Evolutionary conservation across 2,797 vertebrate genomes (phyloP).

Genomic region (Malurus leucopterus): DNA sequence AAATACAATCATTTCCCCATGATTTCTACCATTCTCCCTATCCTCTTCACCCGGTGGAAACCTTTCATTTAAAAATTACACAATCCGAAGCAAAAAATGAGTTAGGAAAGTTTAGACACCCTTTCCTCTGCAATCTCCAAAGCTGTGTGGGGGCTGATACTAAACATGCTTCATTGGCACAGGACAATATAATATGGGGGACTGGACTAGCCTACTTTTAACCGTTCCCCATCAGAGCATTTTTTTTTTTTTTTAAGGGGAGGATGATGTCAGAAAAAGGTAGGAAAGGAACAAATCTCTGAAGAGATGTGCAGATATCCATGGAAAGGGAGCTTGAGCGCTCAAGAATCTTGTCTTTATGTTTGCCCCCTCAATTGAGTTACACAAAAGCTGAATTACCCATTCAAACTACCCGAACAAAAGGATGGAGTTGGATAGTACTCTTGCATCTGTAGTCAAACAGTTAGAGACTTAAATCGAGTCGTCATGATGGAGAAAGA

Average conservation of each 20-base stretch:
- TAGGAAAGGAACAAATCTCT: conserved; percentile 80
- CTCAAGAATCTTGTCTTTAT: conserved; percentile 99
- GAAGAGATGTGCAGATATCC: conserved; percentile 94
- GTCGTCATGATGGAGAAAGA: conserved; percentile 99
- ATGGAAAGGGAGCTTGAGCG: conserved; percentile 97
- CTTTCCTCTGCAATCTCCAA: conserved; percentile 53
- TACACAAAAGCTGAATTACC: conserved; percentile 99
- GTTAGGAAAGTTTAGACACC: conserved; percentile 59
- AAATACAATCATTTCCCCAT: conserved; percentile 86
- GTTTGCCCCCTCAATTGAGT: conserved; percentile 99
- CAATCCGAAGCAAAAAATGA: conserved; percentile 50
- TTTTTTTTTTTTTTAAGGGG: conserved; percentile 34
- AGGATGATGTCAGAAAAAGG: conserved; percentile 85
- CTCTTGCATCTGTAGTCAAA: conserved; percentile 99
- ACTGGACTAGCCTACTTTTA: conserved; percentile 72
- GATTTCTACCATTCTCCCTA: conserved; percentile 70
- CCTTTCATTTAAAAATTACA: conserved; percentile 13
- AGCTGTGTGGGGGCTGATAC: conserved; percentile 64
- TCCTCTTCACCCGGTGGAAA: conserved; percentile 25
- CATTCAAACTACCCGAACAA: conserved; percentile 97
- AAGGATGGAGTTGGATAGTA: conserved; percentile 97
- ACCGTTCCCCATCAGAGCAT: conserved; percentile 69
- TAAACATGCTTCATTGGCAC: conserved; percentile 72
- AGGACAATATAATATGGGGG: conserved; percentile 72
- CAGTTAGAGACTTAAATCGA: conserved; percentile 99